Base-by-base conservation (phyloP, 2,797 vertebrate genomes). In the Myotis vivesi region DNA sequence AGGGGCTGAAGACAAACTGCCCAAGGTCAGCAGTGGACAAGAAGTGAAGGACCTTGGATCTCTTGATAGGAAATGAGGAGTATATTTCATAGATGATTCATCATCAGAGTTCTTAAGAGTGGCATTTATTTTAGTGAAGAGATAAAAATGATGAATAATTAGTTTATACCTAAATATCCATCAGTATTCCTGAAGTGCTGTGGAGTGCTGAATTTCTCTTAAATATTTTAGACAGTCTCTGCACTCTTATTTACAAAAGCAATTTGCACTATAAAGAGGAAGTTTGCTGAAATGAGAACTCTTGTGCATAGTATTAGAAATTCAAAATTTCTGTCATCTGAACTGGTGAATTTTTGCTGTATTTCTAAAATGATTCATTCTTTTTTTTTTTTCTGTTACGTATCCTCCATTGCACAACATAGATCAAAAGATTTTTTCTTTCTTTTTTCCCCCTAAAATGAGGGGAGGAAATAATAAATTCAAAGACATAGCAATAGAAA, bases 181-280 rank as follows among this genome's bases (percentile, higher is more conserved):
- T 87, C 69, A 69, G 49, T 71, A 62, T 91, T 89, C 89, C 72
- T 95, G 68, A 95, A 95, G 46, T 82, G 92, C 80, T 86, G 89
- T 89, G 22, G 59, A 80, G 46, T 62, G 6, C 59, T 84, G 91
- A 64, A 75, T 89, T 92, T 84, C 11, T 71, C 95, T 96, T 95
- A 87, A 96, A 83, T 92, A 87, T 87, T 96, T 95, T 84, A 84
- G 72, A 64, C 62, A 66, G 33, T 87, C 66, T 72, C 25, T 41
- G 51, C 57, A 66, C 57, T 83, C 66, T 91, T 97, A 87, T 95
- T 96, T 95, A 94, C 87, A 91, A 91, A 97, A 89, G 28, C 51
- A 84, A 87, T 96, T 97, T 96, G 80, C 96, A 97, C 94, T 85
- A 77, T 76, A 95, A 96, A 96, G 87, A 83, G 85, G 51, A 66